Percentiles rank a stretch among this genome's conserved stretches.
These are phyloP conservation scores for Anguilla obscura DNA, from an alignment of 2,797 vertebrate genomes.

Conservation along the genomic window DNA sequence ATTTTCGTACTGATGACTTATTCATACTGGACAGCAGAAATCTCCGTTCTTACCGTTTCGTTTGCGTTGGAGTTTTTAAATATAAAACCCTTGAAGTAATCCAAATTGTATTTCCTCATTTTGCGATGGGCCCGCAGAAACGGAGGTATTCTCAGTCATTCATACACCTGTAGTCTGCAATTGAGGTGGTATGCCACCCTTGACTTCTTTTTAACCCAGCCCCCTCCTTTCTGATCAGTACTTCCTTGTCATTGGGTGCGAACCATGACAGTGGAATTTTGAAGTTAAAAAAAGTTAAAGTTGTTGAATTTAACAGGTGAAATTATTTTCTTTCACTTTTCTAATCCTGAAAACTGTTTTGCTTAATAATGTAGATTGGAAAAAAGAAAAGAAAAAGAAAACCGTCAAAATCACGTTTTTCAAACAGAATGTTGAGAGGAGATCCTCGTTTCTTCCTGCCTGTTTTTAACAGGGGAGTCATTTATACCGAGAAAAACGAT, in stretches of 20 bases:
- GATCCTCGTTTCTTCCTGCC: not conserved
- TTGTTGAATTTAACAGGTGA: not conserved
- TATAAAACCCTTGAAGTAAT: slow-evolving; percentile 37
- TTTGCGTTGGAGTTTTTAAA: slow-evolving; percentile 35
- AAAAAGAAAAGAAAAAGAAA: not conserved
- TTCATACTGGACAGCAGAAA: not conserved
- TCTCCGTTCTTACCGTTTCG: slow-evolving; percentile 43
- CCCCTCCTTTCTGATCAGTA: slow-evolving; percentile 19
- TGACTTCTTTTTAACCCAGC: not conserved
- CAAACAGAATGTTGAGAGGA: not conserved
- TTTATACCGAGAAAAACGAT: not conserved
- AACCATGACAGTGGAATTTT: not conserved
- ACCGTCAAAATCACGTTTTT: not conserved
- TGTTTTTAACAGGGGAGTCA: not conserved
- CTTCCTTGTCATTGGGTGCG: slow-evolving; percentile 4
- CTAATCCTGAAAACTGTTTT: not conserved
- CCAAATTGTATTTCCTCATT: slow-evolving; percentile 54
- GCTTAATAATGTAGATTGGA: not conserved
- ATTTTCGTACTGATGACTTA: not conserved
- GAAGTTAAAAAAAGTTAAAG: not conserved
- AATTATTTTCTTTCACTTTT: not conserved
- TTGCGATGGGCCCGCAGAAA: not conserved
- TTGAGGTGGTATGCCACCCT: too few species aligned
- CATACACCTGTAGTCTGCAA: slow-evolving; percentile 9
- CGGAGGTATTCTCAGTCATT: not conserved